Conservation (phyloP, 2,797 vertebrate species). For the Argentina silus region DNA sequence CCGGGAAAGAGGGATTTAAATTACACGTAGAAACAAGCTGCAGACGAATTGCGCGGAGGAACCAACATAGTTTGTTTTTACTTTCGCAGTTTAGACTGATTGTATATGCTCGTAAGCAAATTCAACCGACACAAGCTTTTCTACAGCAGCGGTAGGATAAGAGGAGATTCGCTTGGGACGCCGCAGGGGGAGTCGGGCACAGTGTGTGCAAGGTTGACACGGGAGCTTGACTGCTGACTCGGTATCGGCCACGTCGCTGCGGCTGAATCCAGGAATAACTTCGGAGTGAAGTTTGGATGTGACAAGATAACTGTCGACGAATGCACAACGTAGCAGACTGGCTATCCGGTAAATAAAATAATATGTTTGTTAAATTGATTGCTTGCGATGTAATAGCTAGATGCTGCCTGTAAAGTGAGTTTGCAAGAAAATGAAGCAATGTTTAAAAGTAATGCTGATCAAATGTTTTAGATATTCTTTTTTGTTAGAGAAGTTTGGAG, state of each 20-base stretch:
- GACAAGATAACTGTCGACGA: constrained; percentile 71
- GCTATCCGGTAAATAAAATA: constrained; percentile 67
- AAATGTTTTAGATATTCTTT: background rate
- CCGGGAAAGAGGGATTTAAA: background rate
- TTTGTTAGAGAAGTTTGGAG: no score
- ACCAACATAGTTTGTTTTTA: background rate
- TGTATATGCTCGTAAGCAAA: background rate
- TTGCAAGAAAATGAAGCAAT: background rate
- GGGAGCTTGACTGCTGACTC: constrained; percentile 39
- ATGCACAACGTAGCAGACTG: constrained; percentile 77
- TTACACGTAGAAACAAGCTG: background rate
- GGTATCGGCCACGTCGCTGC: constrained; percentile 15
- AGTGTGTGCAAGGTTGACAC: no score
- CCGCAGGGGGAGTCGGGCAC: background rate
- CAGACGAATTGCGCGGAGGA: background rate
- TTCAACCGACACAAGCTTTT: background rate
- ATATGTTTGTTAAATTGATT: background rate
- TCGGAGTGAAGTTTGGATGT: constrained; percentile 66
- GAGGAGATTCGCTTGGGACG: background rate
- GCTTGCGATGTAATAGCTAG: no score
- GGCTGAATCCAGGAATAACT: constrained; percentile 37
- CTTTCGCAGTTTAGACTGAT: background rate
- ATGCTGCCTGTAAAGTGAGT: background rate
- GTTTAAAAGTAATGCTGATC: background rate
- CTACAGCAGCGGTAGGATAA: background rate